Percentiles rank a stretch among this genome's conserved stretches.
phyloP scores from a whole-genome alignment of 2,888 invertebrate genomes.

The Agonopterix subpropinquella region DNA sequence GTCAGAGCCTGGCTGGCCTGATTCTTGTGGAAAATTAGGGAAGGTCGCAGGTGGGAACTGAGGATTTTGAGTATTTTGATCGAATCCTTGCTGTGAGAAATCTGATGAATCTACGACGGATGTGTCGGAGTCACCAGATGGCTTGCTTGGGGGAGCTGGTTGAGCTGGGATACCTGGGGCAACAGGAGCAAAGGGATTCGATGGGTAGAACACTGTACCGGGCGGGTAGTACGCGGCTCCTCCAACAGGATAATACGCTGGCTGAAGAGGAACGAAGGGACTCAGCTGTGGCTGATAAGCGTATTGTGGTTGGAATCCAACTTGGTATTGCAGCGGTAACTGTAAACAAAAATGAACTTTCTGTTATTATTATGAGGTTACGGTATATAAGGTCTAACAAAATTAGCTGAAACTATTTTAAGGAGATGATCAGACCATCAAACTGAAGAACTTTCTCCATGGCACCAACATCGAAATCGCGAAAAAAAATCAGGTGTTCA shows the following conservation, averaged over 20 bases:
- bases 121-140: slow-evolving; percentile 47
- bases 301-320: slow-evolving; percentile 42
- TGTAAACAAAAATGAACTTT: slow-evolving; percentile 24
- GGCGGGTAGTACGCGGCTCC: slow-evolving; percentile 40
- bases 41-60: slow-evolving; percentile 23
- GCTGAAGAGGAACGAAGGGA: slow-evolving; percentile 34
- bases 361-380: no score
- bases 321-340: slow-evolving; percentile 40
- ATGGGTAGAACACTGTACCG: slow-evolving; percentile 36
- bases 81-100: slow-evolving; percentile 26
- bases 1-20: neutral
- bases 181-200: slow-evolving; percentile 18
- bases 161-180: slow-evolving; percentile 19
- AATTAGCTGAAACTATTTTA: no score
- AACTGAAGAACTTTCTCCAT: no score
- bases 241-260: slow-evolving; percentile 35
- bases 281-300: slow-evolving; percentile 43
- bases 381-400: no score
- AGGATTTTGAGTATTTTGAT: slow-evolving; percentile 17
- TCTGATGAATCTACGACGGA: slow-evolving; percentile 62
- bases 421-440: no score
- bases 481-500: no score
- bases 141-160: slow-evolving; percentile 22
- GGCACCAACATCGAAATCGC: no score
- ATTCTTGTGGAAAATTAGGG: slow-evolving; percentile 9